phyloP scores from a whole-genome alignment of 1,140 invertebrate genomes.

The Spodoptera litura region DNA sequence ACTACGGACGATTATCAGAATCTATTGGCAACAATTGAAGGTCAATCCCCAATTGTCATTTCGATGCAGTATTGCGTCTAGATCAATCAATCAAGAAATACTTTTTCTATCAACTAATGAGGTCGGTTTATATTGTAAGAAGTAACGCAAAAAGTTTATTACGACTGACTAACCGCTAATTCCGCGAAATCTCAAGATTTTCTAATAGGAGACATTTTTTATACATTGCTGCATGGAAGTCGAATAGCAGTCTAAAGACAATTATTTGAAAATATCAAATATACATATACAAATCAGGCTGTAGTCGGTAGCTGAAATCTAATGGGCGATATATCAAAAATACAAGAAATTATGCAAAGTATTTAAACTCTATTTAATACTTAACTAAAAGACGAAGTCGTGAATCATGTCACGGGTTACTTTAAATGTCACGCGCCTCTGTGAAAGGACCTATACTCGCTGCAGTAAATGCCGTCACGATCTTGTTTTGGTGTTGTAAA shows the following conservation, averaged over 20 bases:
- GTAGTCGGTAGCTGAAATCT: too few relatives aligned
- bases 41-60: conserved; percentile 68
- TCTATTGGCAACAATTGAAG: conserved; percentile 70
- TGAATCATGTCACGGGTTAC: conserved; percentile 47
- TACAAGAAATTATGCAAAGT: background rate
- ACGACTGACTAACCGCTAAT: conserved; percentile 68
- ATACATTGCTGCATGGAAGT: background rate
- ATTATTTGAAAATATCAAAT: background rate
- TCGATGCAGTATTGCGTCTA: conserved; percentile 61
- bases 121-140: conserved; percentile 72
- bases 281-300: too few relatives aligned
- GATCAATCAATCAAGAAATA: conserved; percentile 67
- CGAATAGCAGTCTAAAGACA: background rate
- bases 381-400: conserved; percentile 38
- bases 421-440: conserved; percentile 74
- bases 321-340: too few relatives aligned
- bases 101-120: conserved; percentile 68
- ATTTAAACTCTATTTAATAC: conserved; percentile 11
- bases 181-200: conserved; percentile 64
- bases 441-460: conserved; percentile 70
- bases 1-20: conserved; percentile 44
- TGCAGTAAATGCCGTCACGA: conserved; percentile 75
- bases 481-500: conserved; percentile 66
- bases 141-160: conserved; percentile 69
- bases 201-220: conserved; percentile 29